Conservation (phyloP, 2,797 vertebrate species). For the Antennarius maculatus region DNA sequence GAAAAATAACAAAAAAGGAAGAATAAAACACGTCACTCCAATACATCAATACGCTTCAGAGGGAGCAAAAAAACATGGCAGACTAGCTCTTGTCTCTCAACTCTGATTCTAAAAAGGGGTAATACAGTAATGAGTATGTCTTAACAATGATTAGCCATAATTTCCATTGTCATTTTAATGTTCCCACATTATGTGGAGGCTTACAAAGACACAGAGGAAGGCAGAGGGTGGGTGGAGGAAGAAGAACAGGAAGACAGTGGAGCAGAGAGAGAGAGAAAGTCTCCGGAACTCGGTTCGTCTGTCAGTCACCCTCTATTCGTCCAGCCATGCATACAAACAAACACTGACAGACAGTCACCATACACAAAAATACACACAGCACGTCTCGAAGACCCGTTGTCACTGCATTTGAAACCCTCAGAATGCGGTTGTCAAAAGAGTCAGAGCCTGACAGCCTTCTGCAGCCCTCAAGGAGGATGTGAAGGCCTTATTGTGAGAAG, state of each 20-base stretch:
- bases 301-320: conserved; percentile 76
- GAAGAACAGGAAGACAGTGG: conserved; percentile 59
- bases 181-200: conserved; percentile 73
- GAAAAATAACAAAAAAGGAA: conserved; percentile 62
- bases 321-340: conserved; percentile 51
- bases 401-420: conserved; percentile 65
- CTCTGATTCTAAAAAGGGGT: conserved; percentile 66
- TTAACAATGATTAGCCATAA: conserved; percentile 82
- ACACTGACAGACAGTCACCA: conserved; percentile 39
- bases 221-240: conserved; percentile 70
- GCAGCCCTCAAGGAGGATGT: conserved; percentile 55
- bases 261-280: conserved; percentile 52
- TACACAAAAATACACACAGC: conserved; percentile 39
- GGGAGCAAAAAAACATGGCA: conserved; percentile 46
- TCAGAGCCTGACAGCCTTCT: conserved; percentile 73
- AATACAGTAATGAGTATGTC: conserved; percentile 75
- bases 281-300: conserved; percentile 69
- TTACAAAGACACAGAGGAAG: conserved; percentile 79
- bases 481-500: conserved; percentile 59
- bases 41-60: conserved; percentile 74
- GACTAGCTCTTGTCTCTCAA: conserved; percentile 73
- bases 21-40: conserved; percentile 79
- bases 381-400: conserved; percentile 54
- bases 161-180: conserved; percentile 83
- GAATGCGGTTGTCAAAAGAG: conserved; percentile 70